phyloP scores from a whole-genome alignment of 2,113 vertebrate species.

The Anolis sagrei region DNA sequence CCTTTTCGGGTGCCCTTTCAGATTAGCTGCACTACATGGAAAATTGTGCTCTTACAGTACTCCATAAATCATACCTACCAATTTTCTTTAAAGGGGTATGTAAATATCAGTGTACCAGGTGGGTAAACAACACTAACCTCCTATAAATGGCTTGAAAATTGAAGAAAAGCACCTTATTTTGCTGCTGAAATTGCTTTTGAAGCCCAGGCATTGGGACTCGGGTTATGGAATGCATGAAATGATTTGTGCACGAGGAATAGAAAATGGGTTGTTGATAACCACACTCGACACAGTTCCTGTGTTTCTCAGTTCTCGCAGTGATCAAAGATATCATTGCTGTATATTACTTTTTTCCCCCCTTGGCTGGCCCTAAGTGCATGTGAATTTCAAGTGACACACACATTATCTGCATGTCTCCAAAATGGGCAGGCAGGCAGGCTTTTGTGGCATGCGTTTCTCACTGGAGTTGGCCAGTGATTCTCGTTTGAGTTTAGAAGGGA shows the following conservation, averaged over 20 bases:
- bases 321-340: conserved; percentile 94
- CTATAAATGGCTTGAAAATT: conserved; percentile 99
- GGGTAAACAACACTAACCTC: conserved; percentile 99
- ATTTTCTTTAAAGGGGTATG: conserved; percentile 99
- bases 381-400: conserved; percentile 86
- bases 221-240: conserved; percentile 92
- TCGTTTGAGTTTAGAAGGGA: neutral
- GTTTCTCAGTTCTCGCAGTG: conserved; percentile 84
- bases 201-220: conserved; percentile 87
- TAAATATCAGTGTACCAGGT: conserved; percentile 99
- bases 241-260: conserved; percentile 90
- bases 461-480: conserved; percentile 66
- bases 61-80: conserved; percentile 98
- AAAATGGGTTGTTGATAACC: conserved; percentile 94
- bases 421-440: conserved; percentile 64
- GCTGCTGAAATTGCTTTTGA: conserved; percentile 99
- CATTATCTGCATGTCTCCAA: conserved; percentile 75
- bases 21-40: conserved; percentile 97
- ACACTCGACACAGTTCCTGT: conserved; percentile 87
- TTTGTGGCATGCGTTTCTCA: conserved; percentile 51
- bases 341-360: conserved; percentile 81
- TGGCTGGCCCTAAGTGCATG: conserved; percentile 82
- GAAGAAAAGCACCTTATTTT: conserved; percentile 99
- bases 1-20: conserved; percentile 94
- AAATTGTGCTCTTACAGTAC: conserved; percentile 97